These are phyloP conservation scores for Mormoops blainvillei DNA, from an alignment of 2,113 vertebrate genomes.

Conservation along the genomic window DNA sequence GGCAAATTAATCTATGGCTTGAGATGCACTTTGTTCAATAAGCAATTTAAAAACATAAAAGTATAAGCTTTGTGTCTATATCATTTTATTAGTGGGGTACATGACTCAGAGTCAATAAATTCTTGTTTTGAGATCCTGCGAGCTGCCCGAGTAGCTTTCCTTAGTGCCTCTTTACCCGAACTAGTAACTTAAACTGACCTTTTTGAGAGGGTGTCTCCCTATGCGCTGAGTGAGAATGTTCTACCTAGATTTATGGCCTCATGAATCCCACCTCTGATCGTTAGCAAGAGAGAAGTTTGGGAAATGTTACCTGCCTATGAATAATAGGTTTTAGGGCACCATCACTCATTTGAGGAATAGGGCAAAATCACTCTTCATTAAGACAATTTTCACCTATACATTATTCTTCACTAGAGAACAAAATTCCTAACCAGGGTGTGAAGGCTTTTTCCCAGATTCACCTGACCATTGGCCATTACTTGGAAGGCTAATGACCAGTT, in stretches of 20 bases:
- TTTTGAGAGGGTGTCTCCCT: not conserved
- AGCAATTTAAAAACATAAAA: not conserved
- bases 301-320: not conserved
- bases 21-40: not conserved
- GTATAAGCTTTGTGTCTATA: not conserved
- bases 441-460: not conserved
- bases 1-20: not conserved
- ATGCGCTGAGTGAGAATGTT: not conserved
- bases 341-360: not conserved
- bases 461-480: not conserved
- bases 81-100: not conserved
- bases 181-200: not conserved
- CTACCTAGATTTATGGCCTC: not conserved
- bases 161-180: not conserved
- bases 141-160: not conserved
- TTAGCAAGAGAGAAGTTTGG: not conserved
- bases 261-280: not conserved
- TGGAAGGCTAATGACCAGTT: not conserved
- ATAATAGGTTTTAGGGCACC: not conserved
- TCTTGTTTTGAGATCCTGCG: not conserved
- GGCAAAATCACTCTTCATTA: not conserved
- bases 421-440: not conserved
- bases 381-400: not conserved
- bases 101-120: not conserved
- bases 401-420: not conserved